phyloP scores from a whole-genome alignment of 2,888 invertebrate genomes.

The Disparrhopalites patrizii region DNA sequence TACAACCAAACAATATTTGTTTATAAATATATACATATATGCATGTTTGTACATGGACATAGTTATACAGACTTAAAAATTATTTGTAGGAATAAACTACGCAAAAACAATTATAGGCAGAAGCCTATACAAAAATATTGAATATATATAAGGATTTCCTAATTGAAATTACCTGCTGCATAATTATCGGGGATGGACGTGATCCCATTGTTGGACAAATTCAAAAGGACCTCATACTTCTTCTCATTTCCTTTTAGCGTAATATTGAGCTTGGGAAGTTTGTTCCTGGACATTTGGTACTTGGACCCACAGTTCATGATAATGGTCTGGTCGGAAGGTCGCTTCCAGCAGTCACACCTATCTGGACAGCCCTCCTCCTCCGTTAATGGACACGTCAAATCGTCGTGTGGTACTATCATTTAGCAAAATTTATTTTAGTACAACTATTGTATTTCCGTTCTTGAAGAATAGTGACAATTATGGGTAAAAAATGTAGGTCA shows the following conservation, averaged over 20 bases:
- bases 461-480: too few species aligned
- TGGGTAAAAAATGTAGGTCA: too few species aligned
- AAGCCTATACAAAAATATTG: too few species aligned
- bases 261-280: constrained; percentile 11
- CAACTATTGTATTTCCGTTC: not conserved
- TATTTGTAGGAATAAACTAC: too few species aligned
- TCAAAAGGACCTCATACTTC: constrained; percentile 28
- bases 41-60: too few species aligned
- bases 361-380: constrained; percentile 34
- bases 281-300: not conserved
- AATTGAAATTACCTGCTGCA: constrained; percentile 24
- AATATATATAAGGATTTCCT: too few species aligned
- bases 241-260: not conserved
- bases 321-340: constrained; percentile 38
- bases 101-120: too few species aligned
- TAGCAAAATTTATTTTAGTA: not conserved
- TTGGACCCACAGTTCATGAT: constrained; percentile 33
- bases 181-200: constrained; percentile 27
- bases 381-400: constrained; percentile 33
- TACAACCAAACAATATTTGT: too few species aligned
- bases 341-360: constrained; percentile 36
- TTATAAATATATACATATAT: too few species aligned
- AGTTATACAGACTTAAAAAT: too few species aligned
- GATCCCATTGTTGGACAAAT: constrained; percentile 38
- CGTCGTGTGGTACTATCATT: constrained; percentile 32